phyloP scores from a whole-genome alignment of 2,797 vertebrate species.

The Intellagama lesueurii region DNA sequence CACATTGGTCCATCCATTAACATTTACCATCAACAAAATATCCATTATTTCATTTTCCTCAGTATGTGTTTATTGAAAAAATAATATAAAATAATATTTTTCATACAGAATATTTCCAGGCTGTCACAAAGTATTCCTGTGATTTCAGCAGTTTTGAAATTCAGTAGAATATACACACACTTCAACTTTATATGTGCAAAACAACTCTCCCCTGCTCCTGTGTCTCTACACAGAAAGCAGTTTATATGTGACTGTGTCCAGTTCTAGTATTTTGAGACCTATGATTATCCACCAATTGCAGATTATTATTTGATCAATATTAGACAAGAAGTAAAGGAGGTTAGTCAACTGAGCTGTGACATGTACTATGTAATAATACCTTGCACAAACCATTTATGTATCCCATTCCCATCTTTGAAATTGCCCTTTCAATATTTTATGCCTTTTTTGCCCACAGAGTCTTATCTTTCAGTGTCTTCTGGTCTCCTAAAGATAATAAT shows the following conservation, averaged over 20 bases:
- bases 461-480: background rate
- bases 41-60: background rate
- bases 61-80: too few relatives aligned
- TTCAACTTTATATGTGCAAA: background rate
- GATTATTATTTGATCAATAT: slow-evolving; percentile 22
- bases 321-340: background rate
- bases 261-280: background rate
- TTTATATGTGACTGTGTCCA: background rate
- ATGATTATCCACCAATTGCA: background rate
- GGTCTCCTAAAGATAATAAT: background rate
- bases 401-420: background rate
- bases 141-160: background rate
- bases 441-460: background rate
- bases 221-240: background rate
- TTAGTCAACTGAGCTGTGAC: background rate
- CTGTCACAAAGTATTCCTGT: too few relatives aligned
- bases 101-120: too few relatives aligned
- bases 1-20: background rate
- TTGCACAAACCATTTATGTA: too few relatives aligned
- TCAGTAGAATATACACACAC: background rate
- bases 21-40: background rate
- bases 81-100: too few relatives aligned
- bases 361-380: background rate
- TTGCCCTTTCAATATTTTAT: background rate
- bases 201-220: too few relatives aligned